Evolutionary conservation across 2,888 invertebrate species (phyloP).

Genomic region (Celastrina argiolus): DNA sequence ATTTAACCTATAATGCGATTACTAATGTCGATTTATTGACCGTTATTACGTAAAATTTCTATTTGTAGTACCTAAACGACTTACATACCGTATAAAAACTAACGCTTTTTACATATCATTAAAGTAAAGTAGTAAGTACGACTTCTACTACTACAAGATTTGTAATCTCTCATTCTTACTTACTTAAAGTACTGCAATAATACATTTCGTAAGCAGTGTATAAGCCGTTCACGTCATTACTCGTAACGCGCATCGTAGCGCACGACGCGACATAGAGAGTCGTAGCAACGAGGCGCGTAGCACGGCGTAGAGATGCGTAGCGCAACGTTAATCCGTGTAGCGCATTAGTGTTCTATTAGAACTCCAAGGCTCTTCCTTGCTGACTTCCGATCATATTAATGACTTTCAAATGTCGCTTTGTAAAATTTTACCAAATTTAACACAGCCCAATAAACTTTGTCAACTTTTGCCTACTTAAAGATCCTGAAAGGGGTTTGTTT

Average conservation of each 20-base stretch:
- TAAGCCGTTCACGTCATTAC: not conserved
- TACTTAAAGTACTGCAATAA: too few relatives aligned
- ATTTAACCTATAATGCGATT: not conserved
- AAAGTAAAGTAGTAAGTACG: too few relatives aligned
- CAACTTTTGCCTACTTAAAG: constrained; percentile 28
- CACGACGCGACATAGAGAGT: not conserved
- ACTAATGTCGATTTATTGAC: not conserved
- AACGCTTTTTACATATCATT: too few relatives aligned
- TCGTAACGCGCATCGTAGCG: not conserved
- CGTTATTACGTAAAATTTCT: not conserved
- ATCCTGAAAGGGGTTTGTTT: constrained; percentile 36
- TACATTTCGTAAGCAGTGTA: too few relatives aligned
- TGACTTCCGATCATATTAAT: constrained; percentile 33
- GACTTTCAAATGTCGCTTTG: constrained; percentile 29
- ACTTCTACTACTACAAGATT: too few relatives aligned
- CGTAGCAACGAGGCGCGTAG: not conserved
- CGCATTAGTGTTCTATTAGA: constrained; percentile 46
- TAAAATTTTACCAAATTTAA: constrained; percentile 28
- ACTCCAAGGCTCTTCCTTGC: constrained; percentile 36
- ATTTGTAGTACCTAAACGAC: too few relatives aligned
- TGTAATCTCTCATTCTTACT: too few relatives aligned
- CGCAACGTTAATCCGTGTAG: not conserved
- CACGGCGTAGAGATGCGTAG: not conserved
- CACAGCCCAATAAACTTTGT: constrained; percentile 24
- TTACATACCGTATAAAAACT: too few relatives aligned